A percentile compares a stretch with the other conserved stretches of the same genome.
These are phyloP conservation scores for Plebejus anna DNA, from an alignment of 2,888 invertebrate species.

Conservation along the genomic window DNA sequence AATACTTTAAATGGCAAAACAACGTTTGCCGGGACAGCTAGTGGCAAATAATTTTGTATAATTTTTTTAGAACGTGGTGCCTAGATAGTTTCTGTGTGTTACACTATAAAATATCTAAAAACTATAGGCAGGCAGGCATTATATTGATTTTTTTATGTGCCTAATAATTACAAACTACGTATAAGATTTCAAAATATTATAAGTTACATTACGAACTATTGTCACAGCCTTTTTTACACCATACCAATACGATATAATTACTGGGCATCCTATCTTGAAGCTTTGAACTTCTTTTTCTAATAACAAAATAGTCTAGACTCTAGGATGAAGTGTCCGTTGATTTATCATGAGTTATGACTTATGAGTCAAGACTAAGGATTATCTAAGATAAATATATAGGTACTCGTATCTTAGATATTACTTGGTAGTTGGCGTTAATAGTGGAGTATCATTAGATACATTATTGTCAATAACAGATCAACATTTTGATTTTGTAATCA, in stretches of 20 bases:
- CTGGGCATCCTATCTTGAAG: background rate
- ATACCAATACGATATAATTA: background rate
- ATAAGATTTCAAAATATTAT: background rate
- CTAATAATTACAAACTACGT: background rate
- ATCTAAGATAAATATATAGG: too few species aligned
- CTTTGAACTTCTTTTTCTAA: background rate
- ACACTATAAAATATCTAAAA: background rate
- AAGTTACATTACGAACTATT: background rate
- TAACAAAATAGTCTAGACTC: too few species aligned
- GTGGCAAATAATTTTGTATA: background rate
- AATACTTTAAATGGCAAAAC: too few species aligned
- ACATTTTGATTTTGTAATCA: too few species aligned
- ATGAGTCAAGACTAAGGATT: too few species aligned
- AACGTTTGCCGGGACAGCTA: too few species aligned
- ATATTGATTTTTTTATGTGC: background rate
- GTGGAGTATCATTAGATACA: too few species aligned
- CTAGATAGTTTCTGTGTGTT: background rate
- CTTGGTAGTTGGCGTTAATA: too few species aligned
- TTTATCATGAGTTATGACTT: too few species aligned
- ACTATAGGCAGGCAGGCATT: background rate
- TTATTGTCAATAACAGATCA: background rate
- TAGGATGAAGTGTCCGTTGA: too few species aligned
- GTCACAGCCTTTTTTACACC: background rate
- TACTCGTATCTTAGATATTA: too few species aligned
- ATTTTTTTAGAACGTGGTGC: background rate